A percentile compares a stretch with the other conserved stretches of the same genome.
phyloP scores from a whole-genome alignment of 2,888 invertebrate genomes.

The Aquatica leii region DNA sequence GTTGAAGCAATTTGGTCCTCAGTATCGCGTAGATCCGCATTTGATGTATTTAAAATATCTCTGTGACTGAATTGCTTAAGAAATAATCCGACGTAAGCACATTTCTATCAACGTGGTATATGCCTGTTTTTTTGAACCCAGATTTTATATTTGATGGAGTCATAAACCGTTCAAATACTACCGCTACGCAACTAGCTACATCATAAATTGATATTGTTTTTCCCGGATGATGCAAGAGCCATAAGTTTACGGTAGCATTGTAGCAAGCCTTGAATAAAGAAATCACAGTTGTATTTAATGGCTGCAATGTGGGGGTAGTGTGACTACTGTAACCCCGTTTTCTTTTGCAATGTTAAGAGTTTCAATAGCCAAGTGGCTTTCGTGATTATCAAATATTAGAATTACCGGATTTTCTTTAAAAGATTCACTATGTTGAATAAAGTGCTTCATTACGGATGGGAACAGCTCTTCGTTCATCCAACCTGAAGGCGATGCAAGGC shows the following conservation, averaged over 20 bases:
- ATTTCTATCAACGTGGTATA: constrained; percentile 23
- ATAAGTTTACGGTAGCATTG: constrained; percentile 9
- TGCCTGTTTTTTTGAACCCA: constrained; percentile 25
- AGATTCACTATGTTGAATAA: no score
- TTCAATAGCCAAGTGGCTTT: no score
- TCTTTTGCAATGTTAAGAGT: constrained; percentile 49
- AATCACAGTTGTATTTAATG: constrained; percentile 13
- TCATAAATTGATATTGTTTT: constrained; percentile 1
- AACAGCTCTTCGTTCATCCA: neutral
- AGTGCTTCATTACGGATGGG: no score
- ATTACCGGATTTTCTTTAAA: constrained; percentile 4
- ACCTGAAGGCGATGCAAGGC: constrained; percentile 1
- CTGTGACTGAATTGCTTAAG: constrained; percentile 25
- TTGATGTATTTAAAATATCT: constrained; percentile 6
- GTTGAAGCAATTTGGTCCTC: no score
- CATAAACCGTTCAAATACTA: constrained; percentile 12
- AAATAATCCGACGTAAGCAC: constrained; percentile 33
- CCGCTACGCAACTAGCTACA: no score
- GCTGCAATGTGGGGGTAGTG: constrained; percentile 17
- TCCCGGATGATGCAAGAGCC: neutral
- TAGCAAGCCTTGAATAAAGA: constrained; percentile 17
- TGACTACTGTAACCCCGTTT: constrained; percentile 10
- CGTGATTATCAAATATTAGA: constrained; percentile 4
- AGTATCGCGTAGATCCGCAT: no score
- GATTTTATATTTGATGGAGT: no score